Conservation (phyloP, 2,113 vertebrate species). For the Chaenocephalus aceratus region DNA sequence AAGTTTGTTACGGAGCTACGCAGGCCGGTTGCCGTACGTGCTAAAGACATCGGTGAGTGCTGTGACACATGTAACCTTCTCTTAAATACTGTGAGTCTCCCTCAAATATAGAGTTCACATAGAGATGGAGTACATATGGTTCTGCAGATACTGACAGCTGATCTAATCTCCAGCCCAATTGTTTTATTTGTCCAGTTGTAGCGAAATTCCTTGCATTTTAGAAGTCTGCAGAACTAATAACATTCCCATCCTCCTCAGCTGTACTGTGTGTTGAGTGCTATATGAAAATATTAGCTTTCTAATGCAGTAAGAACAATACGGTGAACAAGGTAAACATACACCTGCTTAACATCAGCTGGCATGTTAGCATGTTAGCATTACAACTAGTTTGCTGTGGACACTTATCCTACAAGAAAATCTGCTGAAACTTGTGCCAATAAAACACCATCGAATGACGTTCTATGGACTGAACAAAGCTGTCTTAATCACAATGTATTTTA, state of each 20-base stretch:
- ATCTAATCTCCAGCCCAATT: no score
- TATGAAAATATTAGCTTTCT: not conserved
- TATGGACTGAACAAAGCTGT: no score
- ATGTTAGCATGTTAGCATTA: no score
- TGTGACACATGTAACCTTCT: not conserved
- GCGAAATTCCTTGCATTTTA: no score
- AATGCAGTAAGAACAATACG: not conserved
- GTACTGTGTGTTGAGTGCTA: not conserved
- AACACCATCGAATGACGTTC: no score
- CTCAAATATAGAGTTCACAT: not conserved
- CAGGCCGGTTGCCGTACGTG: constrained; percentile 90
- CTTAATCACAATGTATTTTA: no score
- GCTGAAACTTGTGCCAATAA: no score
- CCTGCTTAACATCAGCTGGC: no score
- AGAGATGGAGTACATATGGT: not conserved
- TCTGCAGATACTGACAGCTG: not conserved
- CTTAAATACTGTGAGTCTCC: not conserved
- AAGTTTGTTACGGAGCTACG: constrained; percentile 98
- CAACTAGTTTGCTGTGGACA: no score
- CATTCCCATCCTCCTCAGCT: not conserved
- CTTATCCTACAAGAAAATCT: no score
- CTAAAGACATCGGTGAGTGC: constrained; percentile 94
- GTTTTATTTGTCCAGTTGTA: no score
- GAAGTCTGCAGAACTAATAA: not conserved
- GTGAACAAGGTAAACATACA: no score